Percentiles rank a stretch among this genome's conserved stretches.
These are phyloP conservation scores for Bos javanicus DNA, from an alignment of 2,113 vertebrate species.

Conservation along the genomic window DNA sequence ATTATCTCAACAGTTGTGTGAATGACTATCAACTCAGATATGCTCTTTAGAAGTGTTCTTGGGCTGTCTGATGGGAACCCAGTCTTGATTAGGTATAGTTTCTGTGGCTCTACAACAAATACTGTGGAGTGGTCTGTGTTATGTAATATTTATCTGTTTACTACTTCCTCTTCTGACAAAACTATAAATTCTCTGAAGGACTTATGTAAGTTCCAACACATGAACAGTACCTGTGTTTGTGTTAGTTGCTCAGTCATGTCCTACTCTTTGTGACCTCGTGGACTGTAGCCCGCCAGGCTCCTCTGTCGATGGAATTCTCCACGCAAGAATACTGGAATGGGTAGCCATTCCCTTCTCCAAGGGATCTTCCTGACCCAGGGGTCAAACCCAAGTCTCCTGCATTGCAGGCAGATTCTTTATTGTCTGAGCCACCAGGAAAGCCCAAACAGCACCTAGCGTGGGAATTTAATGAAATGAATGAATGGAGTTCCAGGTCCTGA, in stretches of 20 bases:
- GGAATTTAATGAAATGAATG: slow-evolving; percentile 24
- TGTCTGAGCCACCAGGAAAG: not conserved
- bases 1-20: slow-evolving; percentile 20
- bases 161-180: slow-evolving; percentile 13
- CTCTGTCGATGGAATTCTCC: not conserved
- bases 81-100: not conserved
- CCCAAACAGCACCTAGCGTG: not conserved
- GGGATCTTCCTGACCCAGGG: not conserved
- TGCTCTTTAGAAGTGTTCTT: not conserved
- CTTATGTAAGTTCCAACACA: not conserved
- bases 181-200: not conserved
- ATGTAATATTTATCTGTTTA: not conserved
- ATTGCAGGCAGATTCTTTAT: not conserved
- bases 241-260: not conserved
- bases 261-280: not conserved
- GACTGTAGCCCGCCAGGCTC: not conserved
- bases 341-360: not conserved
- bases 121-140: not conserved
- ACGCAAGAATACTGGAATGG: not conserved
- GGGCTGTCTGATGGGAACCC: not conserved
- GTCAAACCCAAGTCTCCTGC: not conserved
- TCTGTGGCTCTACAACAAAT: not conserved
- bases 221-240: not conserved
- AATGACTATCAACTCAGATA: not conserved
- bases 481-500: not conserved